Evolutionary conservation across 2,113 vertebrate genomes (phyloP).

Genomic region (Vicugna pacos): DNA sequence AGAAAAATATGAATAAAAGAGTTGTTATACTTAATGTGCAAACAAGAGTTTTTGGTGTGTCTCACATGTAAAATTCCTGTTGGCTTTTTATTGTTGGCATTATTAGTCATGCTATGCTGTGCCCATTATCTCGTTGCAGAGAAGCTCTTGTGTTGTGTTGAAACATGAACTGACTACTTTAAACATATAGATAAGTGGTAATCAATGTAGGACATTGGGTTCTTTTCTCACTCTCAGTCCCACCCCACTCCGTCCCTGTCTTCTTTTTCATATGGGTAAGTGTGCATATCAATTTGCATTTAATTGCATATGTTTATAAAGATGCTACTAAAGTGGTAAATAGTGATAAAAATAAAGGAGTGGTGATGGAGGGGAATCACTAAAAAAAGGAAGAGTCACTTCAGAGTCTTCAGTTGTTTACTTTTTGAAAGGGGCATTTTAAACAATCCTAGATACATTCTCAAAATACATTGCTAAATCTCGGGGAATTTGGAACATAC

Average conservation of each 20-base stretch:
- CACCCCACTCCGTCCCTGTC: background rate
- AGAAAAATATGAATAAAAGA: slow-evolving; percentile 25
- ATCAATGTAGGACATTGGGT: background rate
- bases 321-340: background rate
- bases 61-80: slow-evolving; percentile 30
- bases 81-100: slow-evolving; percentile 49
- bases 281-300: background rate
- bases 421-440: background rate
- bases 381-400: background rate
- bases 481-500: background rate
- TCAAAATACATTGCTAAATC: slow-evolving; percentile 41
- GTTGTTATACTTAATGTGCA: slow-evolving; percentile 10
- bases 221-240: background rate
- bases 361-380: background rate
- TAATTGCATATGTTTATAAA: slow-evolving; percentile 46
- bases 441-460: background rate
- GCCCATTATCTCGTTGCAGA: slow-evolving; percentile 43
- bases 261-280: background rate
- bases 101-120: background rate
- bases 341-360: background rate
- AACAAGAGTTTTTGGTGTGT: slow-evolving; percentile 14
- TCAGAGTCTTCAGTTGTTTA: background rate
- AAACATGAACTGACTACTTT: slow-evolving; percentile 33
- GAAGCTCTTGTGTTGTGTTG: slow-evolving; percentile 40
- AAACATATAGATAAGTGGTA: background rate